phyloP scores from a whole-genome alignment of 1,140 invertebrate species.

The Drosophila trapezifrons region DNA sequence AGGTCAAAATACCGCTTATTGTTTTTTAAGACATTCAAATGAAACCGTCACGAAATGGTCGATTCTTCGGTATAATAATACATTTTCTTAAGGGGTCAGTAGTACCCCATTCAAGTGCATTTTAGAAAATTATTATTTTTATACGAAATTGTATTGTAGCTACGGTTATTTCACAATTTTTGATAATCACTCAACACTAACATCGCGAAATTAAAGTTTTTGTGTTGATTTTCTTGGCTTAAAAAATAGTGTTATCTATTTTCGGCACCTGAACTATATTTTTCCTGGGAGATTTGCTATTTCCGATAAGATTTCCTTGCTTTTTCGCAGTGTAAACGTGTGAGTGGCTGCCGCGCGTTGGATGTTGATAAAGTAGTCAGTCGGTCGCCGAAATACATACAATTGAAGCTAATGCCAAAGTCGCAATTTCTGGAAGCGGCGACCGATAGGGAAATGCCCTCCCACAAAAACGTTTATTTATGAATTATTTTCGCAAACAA shows the following conservation, averaged over 20 bases:
- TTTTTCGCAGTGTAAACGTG: conserved; percentile 25
- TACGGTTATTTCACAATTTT: conserved; percentile 5
- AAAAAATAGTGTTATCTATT: too few species aligned
- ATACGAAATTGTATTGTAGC: too few species aligned
- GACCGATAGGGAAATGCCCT: conserved; percentile 73
- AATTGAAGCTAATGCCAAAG: conserved; percentile 68
- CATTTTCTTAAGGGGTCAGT: neutral
- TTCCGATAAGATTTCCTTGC: neutral
- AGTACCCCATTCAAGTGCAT: neutral
- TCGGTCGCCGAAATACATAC: conserved; percentile 38
- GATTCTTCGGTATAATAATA: neutral
- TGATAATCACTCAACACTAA: neutral
- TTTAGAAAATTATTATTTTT: neutral
- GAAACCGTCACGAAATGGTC: neutral
- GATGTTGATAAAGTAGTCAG: conserved; percentile 58
- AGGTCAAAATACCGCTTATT: conserved; percentile 14
- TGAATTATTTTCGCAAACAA: conserved; percentile 61
- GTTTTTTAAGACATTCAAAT: conserved; percentile 1
- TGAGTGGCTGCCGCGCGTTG: conserved; percentile 20
- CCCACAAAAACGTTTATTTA: conserved; percentile 57
- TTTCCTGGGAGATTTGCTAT: conserved; percentile 5
- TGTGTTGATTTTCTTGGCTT: too few species aligned
- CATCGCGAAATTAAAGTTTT: neutral
- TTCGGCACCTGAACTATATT: conserved; percentile 2
- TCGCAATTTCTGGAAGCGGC: conserved; percentile 73